These are phyloP conservation scores for Bruchidius siliquastri DNA, from an alignment of 2,888 invertebrate species.

Conservation along the genomic window DNA sequence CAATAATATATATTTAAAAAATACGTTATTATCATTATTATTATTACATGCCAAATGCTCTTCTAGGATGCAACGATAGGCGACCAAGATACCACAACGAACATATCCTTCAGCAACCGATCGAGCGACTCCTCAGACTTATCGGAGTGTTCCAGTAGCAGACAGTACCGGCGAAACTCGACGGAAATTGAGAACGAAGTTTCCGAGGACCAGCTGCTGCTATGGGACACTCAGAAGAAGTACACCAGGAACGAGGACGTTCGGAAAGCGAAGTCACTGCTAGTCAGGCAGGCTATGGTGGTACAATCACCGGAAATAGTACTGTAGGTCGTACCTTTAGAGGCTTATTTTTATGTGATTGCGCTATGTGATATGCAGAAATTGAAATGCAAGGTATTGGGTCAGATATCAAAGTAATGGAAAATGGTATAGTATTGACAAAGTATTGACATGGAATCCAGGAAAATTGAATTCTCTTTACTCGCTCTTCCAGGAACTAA, in stretches of 20 bases:
- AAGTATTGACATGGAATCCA: no score
- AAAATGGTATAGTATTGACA: not conserved
- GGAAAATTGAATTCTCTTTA: no score
- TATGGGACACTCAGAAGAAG: constrained; percentile 51
- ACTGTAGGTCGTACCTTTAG: constrained; percentile 26
- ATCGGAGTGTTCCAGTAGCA: constrained; percentile 40
- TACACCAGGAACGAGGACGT: constrained; percentile 26
- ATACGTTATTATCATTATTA: no score
- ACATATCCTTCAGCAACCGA: constrained; percentile 27
- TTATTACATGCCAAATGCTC: no score
- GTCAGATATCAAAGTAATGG: not conserved
- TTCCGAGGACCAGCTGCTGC: constrained; percentile 51
- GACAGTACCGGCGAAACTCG: constrained; percentile 22
- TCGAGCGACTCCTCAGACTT: constrained; percentile 51
- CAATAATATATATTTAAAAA: no score
- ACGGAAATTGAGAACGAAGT: constrained; percentile 24
- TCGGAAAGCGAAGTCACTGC: constrained; percentile 21
- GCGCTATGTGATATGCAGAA: constrained; percentile 12
- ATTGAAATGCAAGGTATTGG: not conserved
- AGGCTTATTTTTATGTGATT: constrained; percentile 12
- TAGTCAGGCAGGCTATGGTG: constrained; percentile 32
- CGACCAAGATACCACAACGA: constrained; percentile 1
- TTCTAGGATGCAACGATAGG: constrained; percentile 10
- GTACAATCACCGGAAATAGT: constrained; percentile 38
- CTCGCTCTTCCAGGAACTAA: no score